Conservation (phyloP, 2,113 vertebrate species). For the Stomatorhinus ivindoensis region DNA sequence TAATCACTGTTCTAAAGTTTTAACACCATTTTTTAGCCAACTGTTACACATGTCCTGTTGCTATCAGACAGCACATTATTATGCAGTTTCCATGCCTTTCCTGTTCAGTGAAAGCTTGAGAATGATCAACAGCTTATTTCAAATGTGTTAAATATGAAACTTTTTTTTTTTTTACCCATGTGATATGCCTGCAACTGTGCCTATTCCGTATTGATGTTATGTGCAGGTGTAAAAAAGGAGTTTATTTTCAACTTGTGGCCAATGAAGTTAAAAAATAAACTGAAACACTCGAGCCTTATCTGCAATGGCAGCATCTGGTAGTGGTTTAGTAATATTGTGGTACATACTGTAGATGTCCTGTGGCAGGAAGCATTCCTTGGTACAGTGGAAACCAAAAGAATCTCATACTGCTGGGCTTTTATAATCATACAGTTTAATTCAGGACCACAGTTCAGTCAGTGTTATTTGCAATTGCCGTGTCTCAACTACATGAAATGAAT, state of each 20-base stretch:
- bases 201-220: not conserved
- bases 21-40: conserved; percentile 1
- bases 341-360: not conserved
- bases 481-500: not conserved
- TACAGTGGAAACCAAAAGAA: not conserved
- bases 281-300: not conserved
- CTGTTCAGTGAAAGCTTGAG: not conserved
- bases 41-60: conserved; percentile 1
- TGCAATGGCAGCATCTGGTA: not conserved
- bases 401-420: not conserved
- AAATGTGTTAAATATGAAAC: not conserved
- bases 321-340: not conserved
- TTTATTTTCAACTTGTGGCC: not conserved
- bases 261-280: not conserved
- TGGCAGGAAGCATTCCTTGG: not conserved
- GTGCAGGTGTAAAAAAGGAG: not conserved
- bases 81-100: not conserved
- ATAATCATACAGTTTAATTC: not conserved
- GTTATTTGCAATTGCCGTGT: not conserved
- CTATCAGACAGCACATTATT: not conserved
- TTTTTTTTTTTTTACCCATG: not conserved
- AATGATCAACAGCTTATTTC: not conserved
- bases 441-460: not conserved
- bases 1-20: not conserved
- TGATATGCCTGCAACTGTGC: not conserved